Conservation (phyloP, 2,888 invertebrate species). For the Leptopterna dolabrata region DNA sequence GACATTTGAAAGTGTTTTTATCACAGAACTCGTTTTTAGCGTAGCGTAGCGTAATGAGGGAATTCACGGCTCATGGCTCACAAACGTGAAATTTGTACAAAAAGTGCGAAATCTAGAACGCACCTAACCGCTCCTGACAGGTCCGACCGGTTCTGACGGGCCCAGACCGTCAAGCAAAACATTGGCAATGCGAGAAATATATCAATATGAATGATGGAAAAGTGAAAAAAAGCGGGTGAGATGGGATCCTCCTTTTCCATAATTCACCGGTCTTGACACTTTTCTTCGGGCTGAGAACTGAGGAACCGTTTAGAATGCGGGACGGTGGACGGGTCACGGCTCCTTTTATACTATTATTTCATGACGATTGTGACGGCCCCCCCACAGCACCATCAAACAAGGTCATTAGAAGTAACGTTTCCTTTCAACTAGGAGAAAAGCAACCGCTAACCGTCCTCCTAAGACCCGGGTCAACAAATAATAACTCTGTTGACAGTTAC, state of each 20-base stretch:
- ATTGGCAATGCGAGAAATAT: too few relatives aligned
- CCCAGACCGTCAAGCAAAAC: too few relatives aligned
- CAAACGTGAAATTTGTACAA: too few relatives aligned
- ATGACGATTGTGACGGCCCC: neutral
- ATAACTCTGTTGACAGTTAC: neutral
- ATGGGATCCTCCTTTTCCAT: neutral
- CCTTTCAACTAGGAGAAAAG: neutral
- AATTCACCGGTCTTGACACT: neutral
- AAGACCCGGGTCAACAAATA: neutral
- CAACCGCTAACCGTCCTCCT: neutral
- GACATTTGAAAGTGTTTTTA: too few relatives aligned
- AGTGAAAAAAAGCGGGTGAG: neutral
- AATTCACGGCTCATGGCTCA: too few relatives aligned
- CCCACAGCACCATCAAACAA: neutral
- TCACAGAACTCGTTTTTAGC: too few relatives aligned
- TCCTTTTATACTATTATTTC: constrained; percentile 14
- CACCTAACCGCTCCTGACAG: too few relatives aligned
- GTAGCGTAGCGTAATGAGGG: too few relatives aligned
- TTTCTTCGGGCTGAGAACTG: neutral
- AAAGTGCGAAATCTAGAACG: too few relatives aligned
- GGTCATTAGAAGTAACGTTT: constrained; percentile 7
- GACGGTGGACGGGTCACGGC: neutral
- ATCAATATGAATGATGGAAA: neutral
- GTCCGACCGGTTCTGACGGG: too few relatives aligned
- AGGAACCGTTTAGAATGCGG: neutral